Base-by-base conservation (phyloP, 2,797 vertebrate species). In the Xyrichtys novacula region DNA sequence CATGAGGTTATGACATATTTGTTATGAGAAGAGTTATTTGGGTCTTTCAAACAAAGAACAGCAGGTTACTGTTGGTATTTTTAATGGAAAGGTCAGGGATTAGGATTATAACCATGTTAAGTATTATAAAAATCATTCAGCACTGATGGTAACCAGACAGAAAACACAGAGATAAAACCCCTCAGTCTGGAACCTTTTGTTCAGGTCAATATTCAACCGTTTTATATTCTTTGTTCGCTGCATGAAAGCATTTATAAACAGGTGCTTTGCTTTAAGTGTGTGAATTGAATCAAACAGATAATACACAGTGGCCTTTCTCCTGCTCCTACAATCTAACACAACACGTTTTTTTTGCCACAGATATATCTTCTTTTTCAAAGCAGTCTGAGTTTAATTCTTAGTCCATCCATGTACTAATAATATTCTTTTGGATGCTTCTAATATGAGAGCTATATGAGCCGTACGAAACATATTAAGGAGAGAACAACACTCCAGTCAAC, bases 51-150 rank as follows among this genome's bases (percentile, higher is more conserved):
- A 62, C 38, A 60, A 58, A 23, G 6, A 56, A 65, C 44, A 78
- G 70, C 46, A 57, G 36, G 43, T 60, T 48, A 48, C 44, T 29
- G 38, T 44, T 39, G 31, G 32, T 61, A 31, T 82, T 81, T 64
- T 80, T 64, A 63, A 77, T 74, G 47, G 44, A 65, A 68, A 76
- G 44, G 31, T 67, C 22, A 39, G 53, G 61, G 85, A 88, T 87
- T 85, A 89, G 81, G 86, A 88, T 92, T 90, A 88, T 22, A 84
- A 71, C 53, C 66, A 79, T 66, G 39, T 47, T 73, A 62, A 80
- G 62, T 78, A 71, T 71, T 12, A 38, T 65, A 58, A 48, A 34
- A 48, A 40, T 68, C 63, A 58, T 55, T 74, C 36, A 66, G 42
- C 14, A 29, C 48, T 32, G 46, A 70, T 57, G 62, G 61, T 40